Base-by-base conservation (phyloP, 2,113 vertebrate genomes). In the Pelmatolapia mariae region DNA sequence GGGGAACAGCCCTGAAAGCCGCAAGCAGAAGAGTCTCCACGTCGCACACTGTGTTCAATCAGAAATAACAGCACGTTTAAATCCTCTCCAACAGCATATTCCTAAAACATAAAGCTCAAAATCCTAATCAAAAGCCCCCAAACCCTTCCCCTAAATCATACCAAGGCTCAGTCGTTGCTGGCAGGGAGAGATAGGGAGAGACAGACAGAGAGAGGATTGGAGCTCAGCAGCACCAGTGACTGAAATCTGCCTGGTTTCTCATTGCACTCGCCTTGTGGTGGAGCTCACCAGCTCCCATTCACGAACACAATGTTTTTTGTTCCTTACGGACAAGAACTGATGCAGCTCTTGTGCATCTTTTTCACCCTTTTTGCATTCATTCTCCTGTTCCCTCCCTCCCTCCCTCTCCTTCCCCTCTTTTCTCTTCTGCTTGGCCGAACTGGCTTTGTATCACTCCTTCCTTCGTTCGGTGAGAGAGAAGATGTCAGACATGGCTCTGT, bases 401-500 rank as follows among this genome's bases (percentile, higher is more conserved):
- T 88, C 26, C 63, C 89, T 24, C 71, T 68, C 59, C 71, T 53
- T 26, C 84, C 85, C 54, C 81, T 57, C 53, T 86, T 47, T 22
- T 87, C 73, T 85, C 87, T 89, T 91, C 80, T 80, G 86, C 86
- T 88, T 71, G 54, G 82, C 81, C 79, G 71, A 81, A 81, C 89
- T 68, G 71, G 78, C 84, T 94, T 92, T 92, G 90, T 88, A 87
- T 85, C 82, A 87, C 81, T 89, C 88, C 86, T 91, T 95, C 89
- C 91, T 94, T 91, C 92, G 84, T 94, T 93, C 88, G 92, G 84
- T 53, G 83, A 82, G 91, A 57, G 90, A 57, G 45, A 76, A 91
- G 92, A 93, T 94, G 92, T 91, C 95, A 96, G 95, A 96, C 93
- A 94, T 94, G 90, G 94, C 92, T 95, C 92, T 88, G 93, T 92